phyloP scores from a whole-genome alignment of 2,888 invertebrate genomes.

The Podabrus alpinus region DNA sequence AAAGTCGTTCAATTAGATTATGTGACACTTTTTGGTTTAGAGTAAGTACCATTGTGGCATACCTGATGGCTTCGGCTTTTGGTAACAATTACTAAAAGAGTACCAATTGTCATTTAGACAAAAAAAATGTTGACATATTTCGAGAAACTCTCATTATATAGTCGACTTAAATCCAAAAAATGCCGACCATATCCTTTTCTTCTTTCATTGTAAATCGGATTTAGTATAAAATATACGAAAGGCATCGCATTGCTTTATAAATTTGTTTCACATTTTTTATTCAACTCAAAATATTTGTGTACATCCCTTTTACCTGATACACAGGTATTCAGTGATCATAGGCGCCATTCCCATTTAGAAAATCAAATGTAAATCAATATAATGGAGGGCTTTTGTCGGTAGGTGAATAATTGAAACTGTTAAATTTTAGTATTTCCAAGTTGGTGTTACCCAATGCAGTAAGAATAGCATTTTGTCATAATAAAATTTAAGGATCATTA shows the following conservation, averaged over 20 bases:
- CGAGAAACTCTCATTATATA: too few relatives aligned
- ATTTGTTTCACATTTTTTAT: background rate
- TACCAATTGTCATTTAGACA: too few relatives aligned
- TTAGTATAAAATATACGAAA: background rate
- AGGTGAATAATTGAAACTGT: background rate
- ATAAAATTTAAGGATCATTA: background rate
- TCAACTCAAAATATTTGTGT: background rate
- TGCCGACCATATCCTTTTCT: too few relatives aligned
- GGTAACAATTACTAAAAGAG: too few relatives aligned
- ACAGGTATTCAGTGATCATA: slow-evolving; percentile 7
- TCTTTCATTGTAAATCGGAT: background rate
- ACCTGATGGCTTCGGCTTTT: too few relatives aligned
- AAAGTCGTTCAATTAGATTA: too few relatives aligned
- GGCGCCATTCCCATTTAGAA: slow-evolving; percentile 5
- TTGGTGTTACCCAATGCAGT: background rate
- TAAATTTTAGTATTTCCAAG: background rate
- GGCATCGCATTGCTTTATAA: too few relatives aligned
- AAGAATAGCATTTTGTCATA: background rate
- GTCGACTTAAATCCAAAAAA: background rate
- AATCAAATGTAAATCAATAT: slow-evolving; percentile 12
- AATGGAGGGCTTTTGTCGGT: background rate
- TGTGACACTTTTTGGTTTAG: too few relatives aligned
- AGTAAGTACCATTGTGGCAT: too few relatives aligned
- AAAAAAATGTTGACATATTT: too few relatives aligned
- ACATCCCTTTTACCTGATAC: slow-evolving; percentile 7